Conservation (phyloP, 2,113 vertebrate genomes). For the Ceyx cyanopectus region DNA sequence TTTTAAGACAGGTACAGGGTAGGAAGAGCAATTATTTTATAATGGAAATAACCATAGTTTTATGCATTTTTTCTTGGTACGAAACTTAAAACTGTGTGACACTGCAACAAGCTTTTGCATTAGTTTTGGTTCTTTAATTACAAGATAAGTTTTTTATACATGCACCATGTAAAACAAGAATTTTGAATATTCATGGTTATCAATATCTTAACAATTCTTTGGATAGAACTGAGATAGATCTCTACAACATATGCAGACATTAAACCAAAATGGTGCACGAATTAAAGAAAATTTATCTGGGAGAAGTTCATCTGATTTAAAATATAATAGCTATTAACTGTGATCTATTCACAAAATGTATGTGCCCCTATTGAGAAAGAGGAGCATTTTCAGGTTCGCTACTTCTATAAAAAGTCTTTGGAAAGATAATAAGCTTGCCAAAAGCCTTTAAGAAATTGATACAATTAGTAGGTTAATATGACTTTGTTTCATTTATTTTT, state of each 20-base stretch:
- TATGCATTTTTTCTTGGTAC: neutral
- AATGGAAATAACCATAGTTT: neutral
- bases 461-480: neutral
- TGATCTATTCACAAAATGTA: neutral
- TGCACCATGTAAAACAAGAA: neutral
- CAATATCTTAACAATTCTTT: neutral
- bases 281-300: neutral
- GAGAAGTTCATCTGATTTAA: neutral
- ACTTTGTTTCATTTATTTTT: neutral
- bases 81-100: neutral
- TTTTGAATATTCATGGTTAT: neutral
- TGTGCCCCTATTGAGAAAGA: neutral
- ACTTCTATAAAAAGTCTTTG: neutral
- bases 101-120: neutral
- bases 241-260: neutral
- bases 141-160: neutral
- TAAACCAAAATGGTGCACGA: neutral
- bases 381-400: neutral
- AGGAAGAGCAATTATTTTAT: neutral
- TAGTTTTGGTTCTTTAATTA: neutral
- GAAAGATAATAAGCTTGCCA: constrained; percentile 9
- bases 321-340: neutral
- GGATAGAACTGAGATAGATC: neutral
- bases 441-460: constrained; percentile 5
- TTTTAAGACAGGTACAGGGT: neutral